Base-by-base conservation (phyloP, 1,140 invertebrate genomes). In the Caenorhabditis latens region DNA sequence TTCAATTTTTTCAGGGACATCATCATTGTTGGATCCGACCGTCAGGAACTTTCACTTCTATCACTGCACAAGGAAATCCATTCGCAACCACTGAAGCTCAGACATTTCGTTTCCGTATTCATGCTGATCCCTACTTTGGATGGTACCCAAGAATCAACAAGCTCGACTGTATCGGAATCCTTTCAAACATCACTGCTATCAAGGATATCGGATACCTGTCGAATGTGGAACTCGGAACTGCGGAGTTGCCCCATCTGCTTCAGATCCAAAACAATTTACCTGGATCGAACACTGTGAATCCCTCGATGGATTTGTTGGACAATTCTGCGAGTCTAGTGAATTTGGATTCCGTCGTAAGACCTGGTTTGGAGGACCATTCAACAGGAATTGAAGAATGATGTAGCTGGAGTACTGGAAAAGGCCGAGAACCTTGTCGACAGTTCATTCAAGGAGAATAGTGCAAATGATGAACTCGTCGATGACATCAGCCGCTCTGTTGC, bases 241-340 rank as follows among this genome's bases (percentile, higher is more conserved):
- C 91, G 88, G 85, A 48, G 50, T 90, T 13, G 79, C 88, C 0
- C 86, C 89, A 16, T 71, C 79, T 19, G 96, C 96, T 0, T 95
- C 95, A 5, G 95, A 96, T 58, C 96, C 96, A 1, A 94, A 95
- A 2, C 94, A 95, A 0, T 97, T 97, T 0, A 95, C 95, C 71
- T 99, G 97, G 97, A 95, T 99, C 7, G 98, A 99, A 93, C 95
- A 95, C 90, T 99, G 98, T 92, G 95, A 95, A 6, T 99, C 98
- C 93, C 97, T 96, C 0, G 94, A 95, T 85, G 97, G 97, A 61
- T 86, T 86, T 63, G 79, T 86, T 19, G 95, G 97, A 1, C 97
- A 99, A 93, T 98, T 96, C 93, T 99, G 98, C 92, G 97, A 99
- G 93, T 97, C 96, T 0, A 99, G 98, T 92, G 96, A 96, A 0